Evolutionary conservation across 2,888 invertebrate genomes (phyloP).

Genomic region (Luperina testacea): DNA sequence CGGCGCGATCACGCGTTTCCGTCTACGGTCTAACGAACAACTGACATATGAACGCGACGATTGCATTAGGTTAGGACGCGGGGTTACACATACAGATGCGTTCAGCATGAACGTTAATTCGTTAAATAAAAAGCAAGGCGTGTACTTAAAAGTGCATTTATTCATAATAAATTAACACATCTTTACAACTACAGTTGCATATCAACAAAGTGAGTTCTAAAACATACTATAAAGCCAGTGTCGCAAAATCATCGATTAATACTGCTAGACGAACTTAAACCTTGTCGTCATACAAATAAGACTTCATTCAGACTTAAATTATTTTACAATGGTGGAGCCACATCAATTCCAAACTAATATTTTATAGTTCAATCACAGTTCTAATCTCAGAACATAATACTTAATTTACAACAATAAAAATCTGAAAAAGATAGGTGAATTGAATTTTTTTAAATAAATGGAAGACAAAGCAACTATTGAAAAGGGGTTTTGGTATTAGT

Average conservation of each 20-base stretch:
- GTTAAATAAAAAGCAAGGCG: constrained; percentile 41
- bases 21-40: too few species aligned
- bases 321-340: not conserved
- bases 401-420: not conserved
- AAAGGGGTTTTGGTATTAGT: not conserved
- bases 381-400: constrained; percentile 7
- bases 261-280: constrained; percentile 47
- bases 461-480: constrained; percentile 11
- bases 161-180: constrained; percentile 70
- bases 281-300: constrained; percentile 6
- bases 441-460: not conserved
- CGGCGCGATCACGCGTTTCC: not conserved
- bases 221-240: constrained; percentile 54
- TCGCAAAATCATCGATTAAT: constrained; percentile 48
- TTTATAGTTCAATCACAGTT: constrained; percentile 35
- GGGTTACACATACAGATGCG: not conserved
- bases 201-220: constrained; percentile 65
- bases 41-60: not conserved
- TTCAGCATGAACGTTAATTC: constrained; percentile 8
- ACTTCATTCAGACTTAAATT: not conserved
- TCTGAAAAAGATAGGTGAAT: too few species aligned
- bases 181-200: constrained; percentile 60
- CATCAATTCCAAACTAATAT: not conserved
- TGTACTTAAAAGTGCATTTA: constrained; percentile 75
- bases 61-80: not conserved